Base-by-base conservation (phyloP, 1,140 invertebrate genomes). In the Brachionus rubens region DNA sequence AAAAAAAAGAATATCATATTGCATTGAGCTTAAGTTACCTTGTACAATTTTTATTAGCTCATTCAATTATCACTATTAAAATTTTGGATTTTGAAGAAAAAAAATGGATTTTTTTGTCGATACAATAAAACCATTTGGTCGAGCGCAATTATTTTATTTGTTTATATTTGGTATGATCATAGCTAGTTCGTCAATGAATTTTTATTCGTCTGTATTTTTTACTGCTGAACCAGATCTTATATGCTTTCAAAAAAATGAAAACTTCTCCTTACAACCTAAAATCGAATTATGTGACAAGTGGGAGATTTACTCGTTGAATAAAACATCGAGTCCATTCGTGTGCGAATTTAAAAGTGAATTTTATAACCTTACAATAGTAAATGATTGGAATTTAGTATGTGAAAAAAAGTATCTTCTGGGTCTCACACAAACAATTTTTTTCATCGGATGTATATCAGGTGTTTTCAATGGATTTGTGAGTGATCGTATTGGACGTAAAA, bases 391-490 rank as follows among this genome's bases (percentile, higher is more conserved):
- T 2, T 24, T 72, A 12, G 46, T 72, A 10, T 72, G 68, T 54
- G 68, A 72, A 14, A 26, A 48, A 50, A 48, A 30, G 16, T 54
- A 72, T 54, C 30, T 50, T 0, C 19, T 41, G 5, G 24, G 43
- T 30, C 26, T 72, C 9, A 40, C n/a, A 12, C 68, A 72, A 16
- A 50, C 68, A 14, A 50, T 50, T 50, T 72, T 72, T 36, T 72
- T 72, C 41, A 19, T 54, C 30, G 68, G 68, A 40, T 40, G 68
- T 26, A 50, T 72, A n/a, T 30, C 26, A 19, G 68, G 30, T 28
- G 28, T 54, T 48, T 72, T 72, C 12, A 72, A 54, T 72, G 68
- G 68, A 21, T 50, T 48, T 21, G 19, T 72, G 9, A 72, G 68
- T 48, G 68, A 72, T 54, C 9, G 21, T 26, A 26, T 50, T 30